Base-by-base conservation (phyloP, 1,140 invertebrate species). In the Trinorchestia longiramus region DNA sequence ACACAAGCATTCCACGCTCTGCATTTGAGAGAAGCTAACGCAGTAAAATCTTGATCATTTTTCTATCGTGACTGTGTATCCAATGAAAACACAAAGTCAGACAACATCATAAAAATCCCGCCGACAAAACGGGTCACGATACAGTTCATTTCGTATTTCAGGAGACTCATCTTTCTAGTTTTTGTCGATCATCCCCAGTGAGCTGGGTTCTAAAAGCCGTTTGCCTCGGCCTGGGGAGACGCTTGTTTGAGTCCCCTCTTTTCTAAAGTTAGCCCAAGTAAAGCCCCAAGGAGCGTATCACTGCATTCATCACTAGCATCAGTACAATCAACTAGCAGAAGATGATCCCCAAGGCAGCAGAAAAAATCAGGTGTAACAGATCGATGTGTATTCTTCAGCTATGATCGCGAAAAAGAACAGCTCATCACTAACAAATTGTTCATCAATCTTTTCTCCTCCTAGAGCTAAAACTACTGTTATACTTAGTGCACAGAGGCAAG, bases 401-500 rank as follows among this genome's bases (percentile, higher is more conserved):
- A 94, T 94, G 92, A 94, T 94, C 92, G 41, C 92, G 43, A 94
- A 94, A 94, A 94, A 94, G 43, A 94, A 36, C 44, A 6, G 92
- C 92, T 94, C 92, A 94, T 94, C 92, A 94, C 44, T 42, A 45
- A 45, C 92, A 94, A 94, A 47, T 47, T 40, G 43, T 94, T 94
- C 92, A 94, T 94, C 44, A 45, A 94, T 94, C 92, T 94, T 94
- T 94, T 94, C 92, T 19, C 43, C 92, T 94, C 92, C 92, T 94
- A 45, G 43, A 94, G 92, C 92, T 94, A 94, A 19, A 94, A n/a
- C 92, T 94, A 94, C 92, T 94, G 92, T 94, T 94, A 94, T 47
- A 40, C 92, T 94, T 94, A 42, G 88, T 90, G n/a, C 43, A 94
- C 36, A 43, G 92, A 94, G 40, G 92, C 43, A 94, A 94, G 43